Evolutionary conservation across 2,113 vertebrate genomes (phyloP).

Genomic region (Chroicocephalus ridibundus): DNA sequence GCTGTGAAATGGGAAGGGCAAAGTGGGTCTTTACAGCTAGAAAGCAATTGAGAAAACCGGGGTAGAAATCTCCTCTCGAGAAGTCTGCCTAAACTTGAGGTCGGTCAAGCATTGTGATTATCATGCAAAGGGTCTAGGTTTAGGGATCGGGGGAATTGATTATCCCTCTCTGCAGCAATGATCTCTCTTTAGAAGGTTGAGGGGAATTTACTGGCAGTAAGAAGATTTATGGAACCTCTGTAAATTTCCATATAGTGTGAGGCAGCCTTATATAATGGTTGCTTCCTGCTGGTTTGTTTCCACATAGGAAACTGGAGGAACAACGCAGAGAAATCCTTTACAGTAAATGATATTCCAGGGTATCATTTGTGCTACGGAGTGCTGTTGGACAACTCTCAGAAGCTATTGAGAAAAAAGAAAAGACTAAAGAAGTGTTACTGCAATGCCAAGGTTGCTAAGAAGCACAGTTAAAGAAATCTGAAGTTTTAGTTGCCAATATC

Average conservation of each 20-base stretch:
- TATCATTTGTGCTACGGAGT: not conserved
- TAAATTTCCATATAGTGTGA: constrained; percentile 21
- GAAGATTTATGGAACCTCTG: constrained; percentile 50
- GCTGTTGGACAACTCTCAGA: not conserved
- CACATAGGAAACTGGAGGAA: not conserved
- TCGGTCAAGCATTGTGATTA: not conserved
- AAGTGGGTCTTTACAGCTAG: not conserved
- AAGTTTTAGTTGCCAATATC: not conserved
- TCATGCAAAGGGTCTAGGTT: not conserved
- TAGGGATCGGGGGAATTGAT: not conserved
- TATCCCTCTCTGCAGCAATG: constrained; percentile 12
- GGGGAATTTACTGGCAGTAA: constrained; percentile 50
- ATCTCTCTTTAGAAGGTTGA: constrained; percentile 39
- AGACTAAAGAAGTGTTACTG: not conserved
- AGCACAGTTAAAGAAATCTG: not conserved
- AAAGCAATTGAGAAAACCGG: not conserved
- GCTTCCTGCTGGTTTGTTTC: not conserved
- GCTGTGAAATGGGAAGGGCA: not conserved
- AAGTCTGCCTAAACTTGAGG: not conserved
- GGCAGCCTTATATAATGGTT: not conserved
- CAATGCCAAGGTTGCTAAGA: not conserved
- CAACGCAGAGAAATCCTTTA: not conserved
- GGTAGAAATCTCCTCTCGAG: not conserved
- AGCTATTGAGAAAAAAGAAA: not conserved
- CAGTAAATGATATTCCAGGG: not conserved